A percentile compares a stretch with the other conserved stretches of the same genome.
Conservation (phyloP, 2,888 invertebrate species). For the Polia nebulosa region DNA sequence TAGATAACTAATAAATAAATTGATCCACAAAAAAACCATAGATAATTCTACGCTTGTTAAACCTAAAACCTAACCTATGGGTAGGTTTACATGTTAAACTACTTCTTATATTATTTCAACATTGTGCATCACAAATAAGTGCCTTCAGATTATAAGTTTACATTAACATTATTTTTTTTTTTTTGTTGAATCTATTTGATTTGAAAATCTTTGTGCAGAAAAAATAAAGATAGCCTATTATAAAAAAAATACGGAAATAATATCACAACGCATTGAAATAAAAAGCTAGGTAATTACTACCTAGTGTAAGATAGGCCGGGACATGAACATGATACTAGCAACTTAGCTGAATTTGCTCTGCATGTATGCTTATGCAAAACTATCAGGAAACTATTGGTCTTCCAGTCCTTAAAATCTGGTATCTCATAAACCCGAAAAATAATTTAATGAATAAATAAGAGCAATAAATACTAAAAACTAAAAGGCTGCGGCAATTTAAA, state of each 20-base stretch:
- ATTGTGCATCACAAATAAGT: constrained; percentile 76
- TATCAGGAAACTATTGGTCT: constrained; percentile 12
- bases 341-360: constrained; percentile 17
- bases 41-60: constrained; percentile 36
- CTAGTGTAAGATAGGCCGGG: background rate
- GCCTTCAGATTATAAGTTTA: constrained; percentile 61
- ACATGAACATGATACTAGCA: constrained; percentile 5
- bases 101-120: constrained; percentile 53
- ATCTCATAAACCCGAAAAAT: constrained; percentile 19
- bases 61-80: constrained; percentile 42
- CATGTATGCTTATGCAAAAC: constrained; percentile 35
- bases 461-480: constrained; percentile 54
- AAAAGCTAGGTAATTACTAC: background rate
- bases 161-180: constrained; percentile 33
- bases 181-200: background rate
- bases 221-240: constrained; percentile 16
- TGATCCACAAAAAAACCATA: constrained; percentile 29
- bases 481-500: constrained; percentile 22
- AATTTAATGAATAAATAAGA: constrained; percentile 26
- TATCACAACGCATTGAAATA: constrained; percentile 53
- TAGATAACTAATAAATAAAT: constrained; percentile 36
- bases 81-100: constrained; percentile 42
- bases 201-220: constrained; percentile 51
- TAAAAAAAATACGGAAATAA: constrained; percentile 23
- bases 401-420: constrained; percentile 46